Evolutionary conservation across 2,113 vertebrate genomes (phyloP).

Genomic region (Chaetops frenatus): DNA sequence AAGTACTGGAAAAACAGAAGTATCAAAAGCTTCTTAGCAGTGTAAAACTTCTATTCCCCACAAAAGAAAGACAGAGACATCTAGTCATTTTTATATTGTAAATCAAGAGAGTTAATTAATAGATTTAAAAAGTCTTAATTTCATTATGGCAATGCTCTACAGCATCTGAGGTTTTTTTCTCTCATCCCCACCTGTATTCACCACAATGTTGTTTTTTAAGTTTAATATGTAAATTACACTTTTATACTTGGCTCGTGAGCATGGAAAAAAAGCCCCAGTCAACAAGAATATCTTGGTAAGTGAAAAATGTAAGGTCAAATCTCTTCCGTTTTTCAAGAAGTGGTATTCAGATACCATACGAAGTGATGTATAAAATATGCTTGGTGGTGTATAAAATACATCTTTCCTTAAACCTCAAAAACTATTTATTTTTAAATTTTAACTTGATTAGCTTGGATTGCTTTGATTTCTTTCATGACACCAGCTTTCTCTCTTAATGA

Average conservation of each 20-base stretch:
- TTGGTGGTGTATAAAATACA: not conserved
- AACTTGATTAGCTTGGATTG: not conserved
- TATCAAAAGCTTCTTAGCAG: not conserved
- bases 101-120: not conserved
- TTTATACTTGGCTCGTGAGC: not conserved
- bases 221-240: not conserved
- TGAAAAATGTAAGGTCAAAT: not conserved
- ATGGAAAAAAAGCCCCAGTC: not conserved
- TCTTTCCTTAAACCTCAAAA: not conserved
- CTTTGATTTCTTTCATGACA: not conserved
- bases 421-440: not conserved
- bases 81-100: not conserved
- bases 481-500: not conserved
- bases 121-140: not conserved
- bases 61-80: not conserved
- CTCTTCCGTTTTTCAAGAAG: not conserved
- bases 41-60: not conserved
- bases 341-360: not conserved
- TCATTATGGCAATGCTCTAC: not conserved
- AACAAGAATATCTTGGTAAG: not conserved
- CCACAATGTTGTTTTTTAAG: not conserved
- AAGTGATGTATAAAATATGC: not conserved
- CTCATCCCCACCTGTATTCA: not conserved
- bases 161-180: not conserved
- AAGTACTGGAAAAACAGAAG: not conserved